Evolutionary conservation across 2,113 vertebrate genomes (phyloP), one percentile per base, ranked within the genome.

Genomic region (Nerophis lumbriciformis): DNA sequence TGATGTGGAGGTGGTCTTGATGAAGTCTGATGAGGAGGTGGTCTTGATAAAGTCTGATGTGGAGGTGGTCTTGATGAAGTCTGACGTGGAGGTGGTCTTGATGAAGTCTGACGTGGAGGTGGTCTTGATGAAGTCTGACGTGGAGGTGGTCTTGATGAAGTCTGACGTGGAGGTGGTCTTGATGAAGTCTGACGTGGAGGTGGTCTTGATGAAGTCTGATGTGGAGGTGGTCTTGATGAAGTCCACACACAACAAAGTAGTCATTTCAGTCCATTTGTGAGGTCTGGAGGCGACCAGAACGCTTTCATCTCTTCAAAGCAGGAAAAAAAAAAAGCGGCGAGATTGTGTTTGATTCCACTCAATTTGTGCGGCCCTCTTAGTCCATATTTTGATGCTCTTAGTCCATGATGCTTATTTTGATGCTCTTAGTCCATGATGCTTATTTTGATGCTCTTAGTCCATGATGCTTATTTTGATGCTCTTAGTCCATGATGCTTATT

Each of bases 11-110:
- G 19, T 19, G 19, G 19, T 19, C 19, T 19, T 19, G 19, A 19
- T 19, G 19, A 19, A 2, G 19, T 19, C 19, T 19, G 2, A 19
- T 19, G 19, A 1, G 19, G 19, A 19, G 19, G 19, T 19, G 19
- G 19, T 19, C 19, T 19, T 19, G 19, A 19, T 19, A 2, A 19
- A 19, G 19, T 19, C 19, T 19, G 2, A 19, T 19, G 19, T 19
- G 19, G 19, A 19, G 19, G 19, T 19, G 19, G 19, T 19, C 19
- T 19, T 80, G 80, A 87, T 85, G n/a, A 61, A 68, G 65, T 81
- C 63, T 66, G 48, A 77, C 68, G 70, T 75, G 53, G 68, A 39
- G 72, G 75, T 62, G 76, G 62, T 63, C 59, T 73, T 83, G 62
- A 85, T 85, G 19, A 19, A 2, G 19, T 19, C 19, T 19, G 2